Evolutionary conservation across 35 echinoderm and acorn worm species (phyloP).

Genomic region (Anneissia japonica): DNA sequence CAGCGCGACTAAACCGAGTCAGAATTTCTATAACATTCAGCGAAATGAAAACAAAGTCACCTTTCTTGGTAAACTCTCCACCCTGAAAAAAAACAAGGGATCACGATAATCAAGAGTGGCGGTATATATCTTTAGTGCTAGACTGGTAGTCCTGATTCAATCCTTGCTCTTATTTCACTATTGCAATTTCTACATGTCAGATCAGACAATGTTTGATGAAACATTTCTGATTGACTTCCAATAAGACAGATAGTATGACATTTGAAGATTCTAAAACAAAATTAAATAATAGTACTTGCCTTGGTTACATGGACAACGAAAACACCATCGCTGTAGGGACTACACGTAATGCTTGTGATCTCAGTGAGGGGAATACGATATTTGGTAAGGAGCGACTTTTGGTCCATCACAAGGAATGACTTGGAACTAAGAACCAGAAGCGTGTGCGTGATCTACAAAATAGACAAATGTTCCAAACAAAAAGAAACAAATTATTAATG

Average conservation of each 20-base stretch:
- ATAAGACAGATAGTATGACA: not conserved
- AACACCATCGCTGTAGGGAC: slow-evolving; percentile 77
- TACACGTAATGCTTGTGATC: slow-evolving; percentile 71
- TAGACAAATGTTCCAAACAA: not conserved
- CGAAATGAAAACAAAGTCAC: slow-evolving; percentile 75
- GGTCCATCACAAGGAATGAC: slow-evolving; percentile 77
- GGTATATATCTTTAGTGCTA: too few relatives aligned
- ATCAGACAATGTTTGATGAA: not conserved
- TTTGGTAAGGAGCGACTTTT: slow-evolving; percentile 65
- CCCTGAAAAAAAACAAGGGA: too few relatives aligned
- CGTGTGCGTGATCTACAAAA: slow-evolving; percentile 33
- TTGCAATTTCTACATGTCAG: not conserved
- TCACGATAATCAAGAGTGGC: too few relatives aligned
- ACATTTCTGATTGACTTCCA: not conserved
- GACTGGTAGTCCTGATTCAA: too few relatives aligned
- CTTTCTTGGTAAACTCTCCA: slow-evolving; percentile 77
- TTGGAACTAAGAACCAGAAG: slow-evolving; percentile 64
- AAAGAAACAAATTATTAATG: too few relatives aligned
- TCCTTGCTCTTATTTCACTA: too few relatives aligned
- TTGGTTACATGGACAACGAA: slow-evolving; percentile 81
- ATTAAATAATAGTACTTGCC: too few relatives aligned
- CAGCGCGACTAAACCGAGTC: slow-evolving; percentile 63
- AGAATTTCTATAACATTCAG: slow-evolving; percentile 78
- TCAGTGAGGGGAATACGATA: slow-evolving; percentile 60
- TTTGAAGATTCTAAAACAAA: not conserved